Evolutionary conservation across 2,113 vertebrate species (phyloP).

Genomic region (Xenotilapia flavipinnis): DNA sequence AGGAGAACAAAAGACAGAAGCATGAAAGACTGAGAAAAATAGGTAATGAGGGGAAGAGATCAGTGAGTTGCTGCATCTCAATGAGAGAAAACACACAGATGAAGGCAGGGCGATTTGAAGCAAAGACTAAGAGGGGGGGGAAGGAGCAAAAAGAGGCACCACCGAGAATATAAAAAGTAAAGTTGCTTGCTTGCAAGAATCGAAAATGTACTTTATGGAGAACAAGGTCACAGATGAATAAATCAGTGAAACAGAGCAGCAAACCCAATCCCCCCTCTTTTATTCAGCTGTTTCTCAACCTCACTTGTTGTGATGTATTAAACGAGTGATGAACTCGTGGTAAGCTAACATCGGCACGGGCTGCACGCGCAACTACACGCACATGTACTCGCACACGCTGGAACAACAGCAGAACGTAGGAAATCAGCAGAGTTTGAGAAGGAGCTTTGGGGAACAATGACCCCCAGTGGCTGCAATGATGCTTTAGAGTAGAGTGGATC

Average conservation of each 20-base stretch:
- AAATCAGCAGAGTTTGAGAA: not conserved
- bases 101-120: not conserved
- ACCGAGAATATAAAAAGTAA: not conserved
- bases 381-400: not conserved
- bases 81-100: slow-evolving; percentile 17
- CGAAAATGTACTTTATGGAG: not conserved
- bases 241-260: not conserved
- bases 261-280: not conserved
- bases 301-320: not conserved
- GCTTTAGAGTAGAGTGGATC: not conserved
- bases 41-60: slow-evolving; percentile 33
- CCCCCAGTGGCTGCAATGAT: slow-evolving; percentile 53
- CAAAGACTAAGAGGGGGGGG: not conserved
- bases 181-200: not conserved
- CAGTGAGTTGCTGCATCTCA: slow-evolving; percentile 15
- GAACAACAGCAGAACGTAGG: not conserved
- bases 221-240: slow-evolving; percentile 22
- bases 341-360: not conserved
- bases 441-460: slow-evolving; percentile 54
- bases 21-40: slow-evolving; percentile 6
- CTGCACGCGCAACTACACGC: not conserved
- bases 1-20: slow-evolving; percentile 7
- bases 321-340: not conserved
- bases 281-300: not conserved
- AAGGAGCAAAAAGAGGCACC: not conserved